These are phyloP conservation scores for Radopholus similis DNA, from an alignment of 1,140 invertebrate genomes.

Conservation along the genomic window DNA sequence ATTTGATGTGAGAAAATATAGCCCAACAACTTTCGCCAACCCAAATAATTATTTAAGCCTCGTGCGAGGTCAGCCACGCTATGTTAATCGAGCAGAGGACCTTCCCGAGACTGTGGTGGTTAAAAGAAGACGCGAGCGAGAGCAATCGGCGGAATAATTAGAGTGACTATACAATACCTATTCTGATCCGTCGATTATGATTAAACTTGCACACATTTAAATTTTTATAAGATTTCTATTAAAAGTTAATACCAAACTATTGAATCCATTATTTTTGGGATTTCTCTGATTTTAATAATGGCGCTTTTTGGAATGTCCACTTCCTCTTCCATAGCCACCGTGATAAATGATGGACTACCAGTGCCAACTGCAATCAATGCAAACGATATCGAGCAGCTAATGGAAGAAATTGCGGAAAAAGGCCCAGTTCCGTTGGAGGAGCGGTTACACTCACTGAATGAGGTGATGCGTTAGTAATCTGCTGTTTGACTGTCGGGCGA, in stretches of 20 bases:
- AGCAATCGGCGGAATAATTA: background rate
- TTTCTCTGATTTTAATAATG: background rate
- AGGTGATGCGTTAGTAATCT: no score
- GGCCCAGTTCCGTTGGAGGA: background rate
- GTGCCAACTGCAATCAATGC: no score
- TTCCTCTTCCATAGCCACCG: no score
- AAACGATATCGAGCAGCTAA: constrained; percentile 13
- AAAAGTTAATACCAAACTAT: background rate
- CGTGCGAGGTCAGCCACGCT: constrained; percentile 19
- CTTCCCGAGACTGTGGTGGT: constrained; percentile 31
- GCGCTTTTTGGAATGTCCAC: background rate
- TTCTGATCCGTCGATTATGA: no score
- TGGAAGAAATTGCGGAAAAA: constrained; percentile 15
- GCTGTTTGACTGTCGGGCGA: no score
- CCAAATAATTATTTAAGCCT: constrained; percentile 1
- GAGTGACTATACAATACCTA: no score
- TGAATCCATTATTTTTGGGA: background rate
- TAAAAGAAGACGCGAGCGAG: background rate
- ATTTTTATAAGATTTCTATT: no score
- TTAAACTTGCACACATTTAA: no score
- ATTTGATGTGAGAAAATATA: background rate
- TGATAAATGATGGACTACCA: no score
- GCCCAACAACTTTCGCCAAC: background rate
- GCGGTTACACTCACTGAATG: constrained; percentile 18
- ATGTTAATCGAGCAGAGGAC: constrained; percentile 32